Evolutionary conservation across 2,113 vertebrate species (phyloP).

Genomic region (Uropsilus gracilis): DNA sequence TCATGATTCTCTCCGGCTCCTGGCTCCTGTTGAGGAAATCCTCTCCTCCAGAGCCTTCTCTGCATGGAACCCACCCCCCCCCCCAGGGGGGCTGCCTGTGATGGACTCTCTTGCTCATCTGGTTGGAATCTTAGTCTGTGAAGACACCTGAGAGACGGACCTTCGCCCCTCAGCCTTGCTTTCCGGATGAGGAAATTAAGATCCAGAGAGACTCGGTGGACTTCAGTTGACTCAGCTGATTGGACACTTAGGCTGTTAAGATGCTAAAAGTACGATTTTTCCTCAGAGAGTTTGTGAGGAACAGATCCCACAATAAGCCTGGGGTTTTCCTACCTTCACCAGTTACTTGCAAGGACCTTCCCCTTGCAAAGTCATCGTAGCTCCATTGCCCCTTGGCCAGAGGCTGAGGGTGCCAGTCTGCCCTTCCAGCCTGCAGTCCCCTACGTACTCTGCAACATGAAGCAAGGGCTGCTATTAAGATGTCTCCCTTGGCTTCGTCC

Average conservation of each 20-base stretch:
- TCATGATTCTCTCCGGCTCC: slow-evolving; percentile 31
- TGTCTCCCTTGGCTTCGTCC: not conserved
- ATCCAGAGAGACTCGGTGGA: not conserved
- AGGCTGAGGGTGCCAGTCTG: not conserved
- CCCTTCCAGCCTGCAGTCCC: not conserved
- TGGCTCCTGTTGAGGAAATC: slow-evolving; percentile 74
- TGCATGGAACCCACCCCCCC: not conserved
- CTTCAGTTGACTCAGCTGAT: not conserved
- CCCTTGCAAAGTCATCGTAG: not conserved
- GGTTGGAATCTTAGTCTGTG: not conserved
- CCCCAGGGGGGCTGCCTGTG: not conserved
- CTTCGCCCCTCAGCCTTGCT: not conserved
- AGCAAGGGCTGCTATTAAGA: not conserved
- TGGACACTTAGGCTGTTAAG: not conserved
- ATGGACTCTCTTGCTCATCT: not conserved
- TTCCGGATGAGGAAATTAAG: not conserved
- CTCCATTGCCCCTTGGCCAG: not conserved
- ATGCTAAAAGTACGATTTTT: not conserved
- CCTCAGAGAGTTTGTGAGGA: not conserved
- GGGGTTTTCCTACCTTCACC: not conserved
- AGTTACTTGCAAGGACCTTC: not conserved
- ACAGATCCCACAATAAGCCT: not conserved
- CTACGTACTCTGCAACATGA: not conserved
- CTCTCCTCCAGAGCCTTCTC: slow-evolving; percentile 58
- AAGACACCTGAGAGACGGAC: not conserved